Evolutionary conservation across 2,797 vertebrate genomes (phyloP), one percentile per base, ranked within the genome.

Genomic region (Gallinago solitaria): DNA sequence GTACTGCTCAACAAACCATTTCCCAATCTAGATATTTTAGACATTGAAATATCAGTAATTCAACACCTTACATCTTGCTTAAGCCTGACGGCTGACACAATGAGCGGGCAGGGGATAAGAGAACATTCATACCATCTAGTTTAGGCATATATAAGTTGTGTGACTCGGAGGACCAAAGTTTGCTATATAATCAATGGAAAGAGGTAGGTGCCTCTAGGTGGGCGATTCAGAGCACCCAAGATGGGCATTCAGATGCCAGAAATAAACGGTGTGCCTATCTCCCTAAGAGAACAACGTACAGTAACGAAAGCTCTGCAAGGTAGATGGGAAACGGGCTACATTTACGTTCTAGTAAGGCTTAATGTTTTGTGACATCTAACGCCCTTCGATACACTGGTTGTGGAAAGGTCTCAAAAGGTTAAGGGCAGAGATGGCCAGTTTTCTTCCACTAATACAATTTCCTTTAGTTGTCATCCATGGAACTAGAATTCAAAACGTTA

Each of bases 141-240:
- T 94, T 89, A 96, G 95, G 96, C 93, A 92, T 89, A 92, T 89
- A 33, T 54, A 85, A 93, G 51, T 89, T 73, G 59, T 16, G 50
- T 90, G 93, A 92, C 75, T 92, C 1, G 1, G 41, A 94, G 90
- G 64, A 95, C 57, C 77, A n/a, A 91, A 90, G 86, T 90, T 90
- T 92, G 86, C 92, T 85, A 82, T 92, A 82, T 79, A 64, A 86
- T 93, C 88, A 90, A 92, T 67, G 95, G 92, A 83, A 96, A 97
- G 96, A 97, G 96, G 96, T 96, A 97, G 96, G 95, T 97, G 96
- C 93, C 96, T 96, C 95, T 64, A 93, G 95, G 95, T 89, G 92
- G 90, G 93, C 48, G 0, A 89, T 60, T 94, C 86, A 87, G 90
- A 97, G 96, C 95, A 96, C 95, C 92, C 95, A 89, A 77, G 91